Base-by-base conservation (phyloP, 1,140 invertebrate species). In the Scylla paramamosain region DNA sequence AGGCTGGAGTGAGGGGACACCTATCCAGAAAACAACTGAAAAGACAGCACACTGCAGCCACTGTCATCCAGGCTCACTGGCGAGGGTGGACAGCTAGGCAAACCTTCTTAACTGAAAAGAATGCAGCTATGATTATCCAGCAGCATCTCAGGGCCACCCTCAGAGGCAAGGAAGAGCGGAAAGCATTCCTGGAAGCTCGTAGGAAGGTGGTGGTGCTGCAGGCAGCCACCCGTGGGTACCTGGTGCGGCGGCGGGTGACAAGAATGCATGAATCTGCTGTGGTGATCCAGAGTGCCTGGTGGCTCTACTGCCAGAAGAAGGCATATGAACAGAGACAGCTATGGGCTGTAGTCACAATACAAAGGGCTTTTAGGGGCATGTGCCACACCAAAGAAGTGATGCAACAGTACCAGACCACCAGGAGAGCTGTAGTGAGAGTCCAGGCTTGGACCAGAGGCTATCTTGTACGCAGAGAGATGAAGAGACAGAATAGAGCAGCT, bases 271-370 rank as follows among this genome's bases (percentile, higher is more conserved):
- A n/a, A 20, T 28, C 94, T 77, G 95, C 94, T 20, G 67, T 95
- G 8, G 87, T 93, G 14, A 92, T 96, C 3, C 93, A 96, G 88
- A 93, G 92, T 7, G 31, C 67, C 10, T 96, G 93, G 95, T 95
- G 91, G 92, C 84, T 93, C 67, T 39, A 92, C 39, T 89, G 67
- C 25, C 32, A 48, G 52, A 59, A 46, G 48, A 91, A 94, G 25
- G 25, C 4, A 0, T 94, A 83, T 77, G 29, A 28, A 32, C 67
- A 93, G 67, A 32, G 67, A 20, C 67, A 20, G 20, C 67, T 77
- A 77, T 7, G 6, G n/a, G 67, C 67, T 7, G n/a, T 8, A n/a
- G 7, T 77, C 20, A 77, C 67, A 12, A 77, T 77, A 77, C 67
- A 77, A 8, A 25, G 67, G 67, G 67, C 67, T 2, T 77, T n/a